Conservation (phyloP, 1,140 invertebrate species). For the Paraescarpia echinospica region DNA sequence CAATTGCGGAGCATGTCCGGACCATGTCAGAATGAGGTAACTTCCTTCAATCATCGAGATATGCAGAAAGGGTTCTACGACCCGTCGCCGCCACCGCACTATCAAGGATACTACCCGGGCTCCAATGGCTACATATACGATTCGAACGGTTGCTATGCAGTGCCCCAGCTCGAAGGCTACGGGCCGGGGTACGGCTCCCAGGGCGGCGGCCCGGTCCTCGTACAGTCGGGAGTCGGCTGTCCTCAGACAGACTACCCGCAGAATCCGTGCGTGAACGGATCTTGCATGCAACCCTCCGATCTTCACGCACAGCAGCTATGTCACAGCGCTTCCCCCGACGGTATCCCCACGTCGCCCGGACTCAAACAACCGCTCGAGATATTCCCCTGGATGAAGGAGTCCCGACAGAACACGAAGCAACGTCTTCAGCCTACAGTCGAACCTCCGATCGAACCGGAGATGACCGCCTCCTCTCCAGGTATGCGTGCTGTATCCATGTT, state of each 20-base stretch:
- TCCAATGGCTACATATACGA: slow-evolving; percentile 13
- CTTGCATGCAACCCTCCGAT: background rate
- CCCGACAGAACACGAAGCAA: slow-evolving; percentile 16
- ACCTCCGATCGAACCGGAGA: background rate
- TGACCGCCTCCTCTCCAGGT: background rate
- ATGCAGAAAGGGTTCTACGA: slow-evolving; percentile 11
- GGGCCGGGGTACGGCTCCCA: background rate
- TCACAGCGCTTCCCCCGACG: background rate
- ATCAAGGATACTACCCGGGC: background rate
- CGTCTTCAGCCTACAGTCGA: background rate
- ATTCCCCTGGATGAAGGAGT: slow-evolving; percentile 19
- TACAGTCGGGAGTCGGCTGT: background rate
- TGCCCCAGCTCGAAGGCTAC: background rate
- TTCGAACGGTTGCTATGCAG: background rate
- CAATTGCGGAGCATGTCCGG: slow-evolving; percentile 7
- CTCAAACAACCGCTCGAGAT: slow-evolving; percentile 10
- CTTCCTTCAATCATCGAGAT: background rate
- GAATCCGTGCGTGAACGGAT: background rate
- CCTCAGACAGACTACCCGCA: background rate
- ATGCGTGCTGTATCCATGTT: background rate
- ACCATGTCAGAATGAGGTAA: slow-evolving; percentile 16
- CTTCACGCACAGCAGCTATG: background rate
- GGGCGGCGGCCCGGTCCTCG: background rate
- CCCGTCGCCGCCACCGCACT: background rate
- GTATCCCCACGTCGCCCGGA: background rate